Percentiles rank a stretch among this genome's conserved stretches.
phyloP scores from a whole-genome alignment of 2,113 vertebrate species.

The Nothocercus julius region DNA sequence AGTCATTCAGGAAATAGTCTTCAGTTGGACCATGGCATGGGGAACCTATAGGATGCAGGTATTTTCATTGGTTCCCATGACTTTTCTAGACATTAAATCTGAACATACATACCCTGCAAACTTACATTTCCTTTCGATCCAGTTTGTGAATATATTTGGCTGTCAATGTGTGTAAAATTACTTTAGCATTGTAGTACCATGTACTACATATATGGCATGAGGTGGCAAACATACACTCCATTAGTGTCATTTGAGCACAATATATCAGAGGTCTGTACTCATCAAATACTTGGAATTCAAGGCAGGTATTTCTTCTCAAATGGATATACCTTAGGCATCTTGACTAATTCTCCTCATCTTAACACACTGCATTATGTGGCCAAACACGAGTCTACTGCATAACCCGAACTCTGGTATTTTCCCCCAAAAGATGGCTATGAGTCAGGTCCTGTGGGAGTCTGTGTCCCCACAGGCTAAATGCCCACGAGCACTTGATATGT shows the following conservation, averaged over 20 bases:
- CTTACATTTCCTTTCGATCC: neutral
- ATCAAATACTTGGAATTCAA: neutral
- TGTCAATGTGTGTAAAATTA: neutral
- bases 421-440: neutral
- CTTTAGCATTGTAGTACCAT: neutral
- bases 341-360: neutral
- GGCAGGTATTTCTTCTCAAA: neutral
- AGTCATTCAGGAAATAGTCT: neutral
- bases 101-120: neutral
- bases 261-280: neutral
- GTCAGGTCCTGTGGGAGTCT: neutral
- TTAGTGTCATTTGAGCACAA: neutral
- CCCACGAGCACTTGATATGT: neutral
- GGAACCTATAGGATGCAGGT: neutral
- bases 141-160: neutral
- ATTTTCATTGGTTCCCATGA: neutral
- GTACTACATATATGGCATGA: accelerated
- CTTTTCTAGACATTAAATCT: neutral
- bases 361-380: neutral
- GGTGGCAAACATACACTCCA: neutral
- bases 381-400: neutral
- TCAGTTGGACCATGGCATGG: neutral
- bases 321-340: neutral
- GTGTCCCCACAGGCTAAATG: accelerated
- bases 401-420: neutral